Evolutionary conservation across 2,888 invertebrate genomes (phyloP).

Genomic region (Meiosimyza platycephala): DNA sequence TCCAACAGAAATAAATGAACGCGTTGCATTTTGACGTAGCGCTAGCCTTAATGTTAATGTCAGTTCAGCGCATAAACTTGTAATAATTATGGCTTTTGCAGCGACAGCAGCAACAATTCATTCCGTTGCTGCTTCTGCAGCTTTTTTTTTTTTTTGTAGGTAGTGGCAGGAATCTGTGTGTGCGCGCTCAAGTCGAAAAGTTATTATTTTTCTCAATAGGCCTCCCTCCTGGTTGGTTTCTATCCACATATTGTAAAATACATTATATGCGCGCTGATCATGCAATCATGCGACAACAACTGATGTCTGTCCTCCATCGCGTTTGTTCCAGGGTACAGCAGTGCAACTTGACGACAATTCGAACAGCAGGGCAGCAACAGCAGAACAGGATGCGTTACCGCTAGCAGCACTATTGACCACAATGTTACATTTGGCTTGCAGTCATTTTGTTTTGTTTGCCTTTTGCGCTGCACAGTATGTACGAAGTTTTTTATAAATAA

Average conservation of each 20-base stretch:
- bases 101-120: constrained; percentile 8
- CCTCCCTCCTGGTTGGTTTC: neutral
- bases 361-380: constrained; percentile 25
- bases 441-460: too few relatives aligned
- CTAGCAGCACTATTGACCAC: neutral
- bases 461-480: too few relatives aligned
- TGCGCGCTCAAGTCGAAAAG: constrained; percentile 5
- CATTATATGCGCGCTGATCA: constrained; percentile 26
- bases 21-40: neutral
- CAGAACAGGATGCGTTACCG: constrained; percentile 6
- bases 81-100: constrained; percentile 37
- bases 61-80: constrained; percentile 41
- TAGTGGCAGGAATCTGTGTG: too few relatives aligned
- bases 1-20: constrained; percentile 17
- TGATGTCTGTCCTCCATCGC: neutral
- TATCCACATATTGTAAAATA: neutral
- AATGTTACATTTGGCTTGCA: neutral
- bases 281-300: constrained; percentile 32
- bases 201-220: constrained; percentile 22
- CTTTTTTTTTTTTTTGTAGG: too few relatives aligned
- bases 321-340: neutral
- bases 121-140: neutral
- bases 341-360: constrained; percentile 11
- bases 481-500: too few relatives aligned
- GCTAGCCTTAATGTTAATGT: constrained; percentile 8